Conservation (phyloP, 2,888 invertebrate genomes). For the Arctia plantaginis region DNA sequence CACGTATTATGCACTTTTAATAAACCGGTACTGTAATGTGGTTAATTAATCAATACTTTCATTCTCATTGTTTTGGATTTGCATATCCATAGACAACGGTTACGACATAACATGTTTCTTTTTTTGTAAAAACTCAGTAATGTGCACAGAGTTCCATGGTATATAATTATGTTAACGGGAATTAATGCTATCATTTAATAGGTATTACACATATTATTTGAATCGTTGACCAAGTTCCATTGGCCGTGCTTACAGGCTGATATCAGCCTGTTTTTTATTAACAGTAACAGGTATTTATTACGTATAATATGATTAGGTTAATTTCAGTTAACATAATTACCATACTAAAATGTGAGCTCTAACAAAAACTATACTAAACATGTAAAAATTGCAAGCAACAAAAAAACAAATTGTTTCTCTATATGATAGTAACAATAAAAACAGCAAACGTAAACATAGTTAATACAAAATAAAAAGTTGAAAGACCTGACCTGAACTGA, state of each 20-base stretch:
- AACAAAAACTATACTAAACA: neutral
- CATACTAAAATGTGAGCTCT: neutral
- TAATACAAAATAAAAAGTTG: conserved; percentile 29
- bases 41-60: conserved; percentile 78
- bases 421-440: conserved; percentile 20
- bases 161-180: neutral
- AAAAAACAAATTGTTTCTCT: conserved; percentile 5
- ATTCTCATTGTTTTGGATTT: conserved; percentile 62
- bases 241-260: no score
- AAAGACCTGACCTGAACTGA: conserved; percentile 46
- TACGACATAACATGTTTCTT: conserved; percentile 25
- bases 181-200: neutral
- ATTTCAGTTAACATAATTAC: neutral
- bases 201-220: neutral
- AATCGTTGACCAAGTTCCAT: no score
- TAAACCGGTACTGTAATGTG: conserved; percentile 78
- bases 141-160: neutral
- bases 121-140: neutral
- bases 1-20: conserved; percentile 77
- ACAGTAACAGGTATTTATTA: neutral
- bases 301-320: neutral
- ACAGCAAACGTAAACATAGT: conserved; percentile 20
- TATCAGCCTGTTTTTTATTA: no score
- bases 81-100: conserved; percentile 52
- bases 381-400: neutral